phyloP scores from a whole-genome alignment of 1,140 invertebrate genomes.

The Drosophila simulans region DNA sequence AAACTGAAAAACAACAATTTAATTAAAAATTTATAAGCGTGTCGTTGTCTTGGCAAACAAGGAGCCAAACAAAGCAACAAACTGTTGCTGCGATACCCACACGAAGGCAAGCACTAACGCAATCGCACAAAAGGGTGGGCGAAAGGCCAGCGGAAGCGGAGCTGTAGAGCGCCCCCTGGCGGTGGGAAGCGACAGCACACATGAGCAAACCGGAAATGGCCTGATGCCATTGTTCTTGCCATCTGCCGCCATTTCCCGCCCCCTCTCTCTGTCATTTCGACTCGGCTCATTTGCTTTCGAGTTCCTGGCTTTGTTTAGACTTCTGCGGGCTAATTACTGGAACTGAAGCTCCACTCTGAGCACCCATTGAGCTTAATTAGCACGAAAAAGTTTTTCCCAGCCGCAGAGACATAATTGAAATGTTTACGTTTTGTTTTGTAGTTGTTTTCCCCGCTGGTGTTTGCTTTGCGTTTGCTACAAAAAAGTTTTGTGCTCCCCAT shows the following conservation, averaged over 20 bases:
- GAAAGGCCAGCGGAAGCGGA: slow-evolving; percentile 1
- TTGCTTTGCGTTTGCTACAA: slow-evolving; percentile 15
- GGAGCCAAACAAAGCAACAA: slow-evolving; percentile 67
- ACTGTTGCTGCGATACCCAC: slow-evolving; percentile 62
- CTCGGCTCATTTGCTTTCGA: slow-evolving; percentile 69
- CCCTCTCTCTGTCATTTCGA: neutral
- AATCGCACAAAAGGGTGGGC: neutral
- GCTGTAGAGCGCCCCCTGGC: slow-evolving; percentile 56
- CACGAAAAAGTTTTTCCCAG: slow-evolving; percentile 55
- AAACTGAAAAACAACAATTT: slow-evolving; percentile 65
- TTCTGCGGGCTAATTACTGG: slow-evolving; percentile 65
- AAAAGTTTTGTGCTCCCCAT: slow-evolving; percentile 44
- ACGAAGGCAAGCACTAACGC: slow-evolving; percentile 7
- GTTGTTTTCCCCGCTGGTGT: slow-evolving; percentile 1
- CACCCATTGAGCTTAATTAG: slow-evolving; percentile 72
- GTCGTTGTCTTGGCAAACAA: slow-evolving; percentile 70
- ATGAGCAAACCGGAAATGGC: slow-evolving; percentile 68
- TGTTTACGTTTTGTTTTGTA: slow-evolving; percentile 65
- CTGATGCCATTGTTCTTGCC: slow-evolving; percentile 61
- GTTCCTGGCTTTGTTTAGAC: slow-evolving; percentile 63
- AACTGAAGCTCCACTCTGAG: slow-evolving; percentile 39
- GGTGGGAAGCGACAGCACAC: slow-evolving; percentile 44
- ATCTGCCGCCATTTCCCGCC: neutral
- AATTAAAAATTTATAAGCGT: slow-evolving; percentile 80
- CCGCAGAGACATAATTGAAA: slow-evolving; percentile 75